Conservation (phyloP, 2,113 vertebrate genomes). For the Plotosus lineatus region DNA sequence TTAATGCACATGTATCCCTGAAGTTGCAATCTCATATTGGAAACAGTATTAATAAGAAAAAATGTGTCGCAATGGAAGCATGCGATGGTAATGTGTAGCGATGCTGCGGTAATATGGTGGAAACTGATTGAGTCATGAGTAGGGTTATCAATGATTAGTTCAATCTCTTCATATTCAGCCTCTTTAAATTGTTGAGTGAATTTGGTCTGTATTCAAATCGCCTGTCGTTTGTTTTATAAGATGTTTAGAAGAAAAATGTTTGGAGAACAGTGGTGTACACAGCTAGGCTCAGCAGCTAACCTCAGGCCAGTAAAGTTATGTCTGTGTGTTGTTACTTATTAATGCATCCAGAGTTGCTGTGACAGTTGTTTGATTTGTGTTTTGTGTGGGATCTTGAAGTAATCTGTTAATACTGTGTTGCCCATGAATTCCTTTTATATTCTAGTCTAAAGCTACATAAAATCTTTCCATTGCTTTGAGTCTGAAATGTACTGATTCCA, state of each 20-base stretch:
- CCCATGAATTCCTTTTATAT: neutral
- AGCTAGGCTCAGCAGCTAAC: neutral
- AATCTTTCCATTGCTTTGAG: neutral
- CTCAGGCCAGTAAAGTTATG: no score
- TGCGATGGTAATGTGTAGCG: no score
- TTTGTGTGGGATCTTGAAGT: conserved; percentile 3
- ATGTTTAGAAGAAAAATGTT: neutral
- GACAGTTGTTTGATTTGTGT: conserved; percentile 6
- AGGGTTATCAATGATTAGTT: neutral
- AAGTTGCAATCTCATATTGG: neutral
- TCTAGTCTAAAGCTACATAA: neutral
- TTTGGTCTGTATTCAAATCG: neutral
- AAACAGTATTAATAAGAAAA: neutral
- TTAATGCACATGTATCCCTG: neutral
- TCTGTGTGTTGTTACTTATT: neutral
- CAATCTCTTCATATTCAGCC: neutral
- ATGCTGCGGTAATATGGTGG: neutral
- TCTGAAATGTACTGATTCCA: neutral
- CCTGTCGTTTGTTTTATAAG: neutral
- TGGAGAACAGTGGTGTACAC: neutral
- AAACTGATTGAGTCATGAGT: neutral
- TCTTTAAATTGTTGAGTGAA: no score
- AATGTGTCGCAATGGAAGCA: neutral
- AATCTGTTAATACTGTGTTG: conserved; percentile 1
- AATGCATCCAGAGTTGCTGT: neutral